These are phyloP conservation scores for Phoxinus phoxinus DNA, from an alignment of 2,113 vertebrate species.

Conservation along the genomic window DNA sequence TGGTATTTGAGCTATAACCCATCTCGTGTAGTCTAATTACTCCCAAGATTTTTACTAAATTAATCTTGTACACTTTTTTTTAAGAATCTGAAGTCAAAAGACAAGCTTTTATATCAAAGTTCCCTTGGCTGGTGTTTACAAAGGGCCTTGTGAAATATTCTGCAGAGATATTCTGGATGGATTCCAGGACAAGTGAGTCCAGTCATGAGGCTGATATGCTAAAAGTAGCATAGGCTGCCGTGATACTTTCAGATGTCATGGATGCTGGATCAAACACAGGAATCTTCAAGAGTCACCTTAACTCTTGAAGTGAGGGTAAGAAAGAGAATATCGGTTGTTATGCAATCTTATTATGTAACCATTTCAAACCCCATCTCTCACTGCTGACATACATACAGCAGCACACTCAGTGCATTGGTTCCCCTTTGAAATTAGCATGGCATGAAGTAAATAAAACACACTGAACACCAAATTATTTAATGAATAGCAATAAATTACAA, in stretches of 20 bases:
- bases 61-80: neutral
- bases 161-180: neutral
- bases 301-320: neutral
- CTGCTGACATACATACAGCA: neutral
- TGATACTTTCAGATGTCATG: constrained; percentile 9
- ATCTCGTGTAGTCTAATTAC: neutral
- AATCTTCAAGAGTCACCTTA: constrained; percentile 27
- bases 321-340: neutral
- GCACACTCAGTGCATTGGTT: neutral
- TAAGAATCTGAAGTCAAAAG: neutral
- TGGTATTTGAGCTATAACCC: neutral
- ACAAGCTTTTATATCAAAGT: neutral
- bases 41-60: neutral
- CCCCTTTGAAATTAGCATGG: neutral
- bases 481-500: neutral
- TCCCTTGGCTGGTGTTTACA: neutral
- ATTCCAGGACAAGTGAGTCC: constrained; percentile 36
- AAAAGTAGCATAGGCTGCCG: constrained; percentile 3
- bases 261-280: constrained; percentile 4
- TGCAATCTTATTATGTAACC: neutral
- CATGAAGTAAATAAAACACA: neutral
- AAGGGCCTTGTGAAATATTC: neutral
- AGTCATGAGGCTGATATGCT: constrained; percentile 29
- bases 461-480: neutral
- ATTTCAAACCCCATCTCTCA: neutral